Conservation (phyloP, 92 coral and sea anemone species). For the Muricea muricata region DNA sequence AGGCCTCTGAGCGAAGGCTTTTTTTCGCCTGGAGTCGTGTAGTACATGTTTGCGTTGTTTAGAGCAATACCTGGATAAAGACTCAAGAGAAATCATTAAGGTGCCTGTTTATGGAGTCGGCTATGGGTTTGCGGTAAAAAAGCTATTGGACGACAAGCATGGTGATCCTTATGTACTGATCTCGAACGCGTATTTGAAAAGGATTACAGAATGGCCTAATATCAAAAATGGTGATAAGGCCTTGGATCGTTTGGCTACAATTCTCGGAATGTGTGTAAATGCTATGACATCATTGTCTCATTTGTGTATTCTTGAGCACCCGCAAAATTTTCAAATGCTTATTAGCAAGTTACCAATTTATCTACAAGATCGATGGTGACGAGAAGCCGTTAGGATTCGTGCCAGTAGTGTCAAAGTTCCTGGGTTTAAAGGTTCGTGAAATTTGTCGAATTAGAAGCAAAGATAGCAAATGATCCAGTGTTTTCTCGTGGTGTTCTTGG, state of each 20-base stretch:
- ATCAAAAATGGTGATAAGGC: conserved; percentile 45
- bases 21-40: conserved; percentile 5
- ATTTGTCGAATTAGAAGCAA: conserved; percentile 26
- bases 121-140: conserved; percentile 49
- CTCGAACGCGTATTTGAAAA: conserved; percentile 52
- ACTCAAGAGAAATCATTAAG: conserved; percentile 64
- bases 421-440: conserved; percentile 7
- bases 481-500: conserved; percentile 36
- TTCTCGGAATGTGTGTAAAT: conserved; percentile 45
- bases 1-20: too few species aligned
- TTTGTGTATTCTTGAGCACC: conserved; percentile 44
- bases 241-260: conserved; percentile 35
- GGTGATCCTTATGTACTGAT: conserved; percentile 65
- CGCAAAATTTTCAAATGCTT: conserved; percentile 45
- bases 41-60: conserved; percentile 45
- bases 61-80: conserved; percentile 58
- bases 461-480: conserved; percentile 39
- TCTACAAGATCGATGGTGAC: conserved; percentile 43
- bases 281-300: conserved; percentile 45
- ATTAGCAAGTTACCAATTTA: conserved; percentile 25
- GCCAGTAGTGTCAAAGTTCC: background rate
- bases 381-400: conserved; percentile 23
- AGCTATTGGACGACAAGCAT: conserved; percentile 52
- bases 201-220: conserved; percentile 52
- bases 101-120: too few species aligned